Conservation (phyloP, 2,888 invertebrate species). For the Drosophila infuscata region DNA sequence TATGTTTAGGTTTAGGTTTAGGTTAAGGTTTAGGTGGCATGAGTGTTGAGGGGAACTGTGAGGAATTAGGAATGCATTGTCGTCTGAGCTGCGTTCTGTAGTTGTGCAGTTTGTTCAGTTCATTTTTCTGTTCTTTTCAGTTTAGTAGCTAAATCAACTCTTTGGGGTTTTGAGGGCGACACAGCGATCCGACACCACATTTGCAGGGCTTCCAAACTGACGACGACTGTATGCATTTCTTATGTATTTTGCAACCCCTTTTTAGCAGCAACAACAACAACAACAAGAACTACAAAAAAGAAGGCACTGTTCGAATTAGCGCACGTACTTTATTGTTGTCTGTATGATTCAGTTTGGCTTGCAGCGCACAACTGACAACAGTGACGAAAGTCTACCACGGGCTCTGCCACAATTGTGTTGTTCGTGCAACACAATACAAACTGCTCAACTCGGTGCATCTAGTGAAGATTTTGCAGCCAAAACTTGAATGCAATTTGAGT, state of each 20-base stretch:
- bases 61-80: conserved; percentile 76
- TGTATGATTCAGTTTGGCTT: conserved; percentile 65
- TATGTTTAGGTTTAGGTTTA: not conserved
- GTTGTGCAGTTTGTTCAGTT: conserved; percentile 33
- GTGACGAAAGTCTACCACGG: conserved; percentile 53
- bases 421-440: conserved; percentile 33
- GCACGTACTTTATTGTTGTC: conserved; percentile 38
- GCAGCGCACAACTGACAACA: conserved; percentile 71
- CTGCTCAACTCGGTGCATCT: conserved; percentile 15
- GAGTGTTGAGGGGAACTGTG: conserved; percentile 8
- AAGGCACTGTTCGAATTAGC: conserved; percentile 45
- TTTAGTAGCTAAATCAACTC: conserved; percentile 66
- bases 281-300: not conserved
- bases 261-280: conserved; percentile 23
- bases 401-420: conserved; percentile 21
- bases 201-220: conserved; percentile 49
- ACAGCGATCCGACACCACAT: conserved; percentile 28
- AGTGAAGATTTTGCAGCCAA: conserved; percentile 38
- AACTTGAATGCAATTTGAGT: conserved; percentile 51
- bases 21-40: not conserved
- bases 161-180: conserved; percentile 45
- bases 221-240: conserved; percentile 21
- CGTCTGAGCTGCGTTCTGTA: conserved; percentile 43
- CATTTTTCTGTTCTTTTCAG: conserved; percentile 34
- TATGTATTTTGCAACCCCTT: conserved; percentile 24